phyloP scores from a whole-genome alignment of 2,888 invertebrate genomes.

The Tetranychus piercei region DNA sequence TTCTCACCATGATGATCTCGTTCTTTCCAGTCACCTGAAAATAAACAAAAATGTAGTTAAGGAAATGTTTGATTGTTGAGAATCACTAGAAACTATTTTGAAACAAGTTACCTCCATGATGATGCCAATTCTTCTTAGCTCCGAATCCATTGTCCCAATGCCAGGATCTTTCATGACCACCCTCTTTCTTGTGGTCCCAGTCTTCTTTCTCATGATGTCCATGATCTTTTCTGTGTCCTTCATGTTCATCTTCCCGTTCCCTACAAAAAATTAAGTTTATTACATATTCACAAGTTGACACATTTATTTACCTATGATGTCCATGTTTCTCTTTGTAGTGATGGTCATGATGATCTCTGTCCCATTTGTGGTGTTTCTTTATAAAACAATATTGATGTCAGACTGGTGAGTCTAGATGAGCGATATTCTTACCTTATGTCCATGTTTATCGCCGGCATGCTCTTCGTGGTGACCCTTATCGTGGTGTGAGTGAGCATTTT shows the following conservation, averaged over 20 bases:
- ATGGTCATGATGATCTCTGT: conserved; percentile 6
- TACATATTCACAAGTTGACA: background rate
- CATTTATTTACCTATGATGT: background rate
- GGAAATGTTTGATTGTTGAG: background rate
- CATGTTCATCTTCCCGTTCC: background rate
- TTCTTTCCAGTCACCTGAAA: conserved; percentile 6
- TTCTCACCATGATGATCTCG: conserved; percentile 8
- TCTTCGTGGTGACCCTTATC: background rate
- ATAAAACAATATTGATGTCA: background rate
- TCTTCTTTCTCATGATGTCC: conserved; percentile 2
- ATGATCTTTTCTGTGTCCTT: background rate
- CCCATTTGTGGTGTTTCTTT: background rate
- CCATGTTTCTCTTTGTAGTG: background rate
- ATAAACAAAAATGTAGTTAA: background rate
- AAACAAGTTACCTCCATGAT: background rate
- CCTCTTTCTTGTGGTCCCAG: background rate
- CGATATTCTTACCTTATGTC: background rate
- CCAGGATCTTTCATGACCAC: conserved; percentile 5
- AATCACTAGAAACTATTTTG: background rate
- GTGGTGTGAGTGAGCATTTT: background rate
- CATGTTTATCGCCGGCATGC: background rate
- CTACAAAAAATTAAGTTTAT: background rate
- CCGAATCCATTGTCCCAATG: conserved; percentile 10
- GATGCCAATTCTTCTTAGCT: conserved; percentile 1
- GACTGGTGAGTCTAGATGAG: background rate